Evolutionary conservation across 1,140 invertebrate species (phyloP).

Genomic region (Pseudomyrmex concolor): DNA sequence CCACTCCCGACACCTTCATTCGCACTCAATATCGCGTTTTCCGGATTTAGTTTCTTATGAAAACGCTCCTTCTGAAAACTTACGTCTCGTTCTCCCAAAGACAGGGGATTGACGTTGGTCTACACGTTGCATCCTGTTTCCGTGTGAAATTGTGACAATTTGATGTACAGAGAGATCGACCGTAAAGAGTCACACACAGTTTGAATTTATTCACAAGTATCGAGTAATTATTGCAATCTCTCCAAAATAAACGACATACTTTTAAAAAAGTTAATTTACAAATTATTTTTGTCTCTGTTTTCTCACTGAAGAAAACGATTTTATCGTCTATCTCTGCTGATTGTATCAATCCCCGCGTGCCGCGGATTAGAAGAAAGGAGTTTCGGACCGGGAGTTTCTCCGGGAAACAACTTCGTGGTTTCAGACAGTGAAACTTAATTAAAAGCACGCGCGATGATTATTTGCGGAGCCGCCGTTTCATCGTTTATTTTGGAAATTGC

Average conservation of each 20-base stretch:
- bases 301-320: background rate
- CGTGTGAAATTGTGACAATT: background rate
- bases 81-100: background rate
- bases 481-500: constrained; percentile 86
- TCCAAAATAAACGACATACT: background rate
- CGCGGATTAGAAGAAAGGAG: constrained; percentile 79
- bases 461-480: constrained; percentile 81
- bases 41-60: background rate
- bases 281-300: constrained; percentile 3
- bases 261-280: constrained; percentile 3
- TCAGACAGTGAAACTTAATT: constrained; percentile 84
- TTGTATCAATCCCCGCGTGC: constrained; percentile 54
- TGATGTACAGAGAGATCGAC: too few relatives aligned
- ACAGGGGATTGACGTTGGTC: background rate
- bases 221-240: background rate
- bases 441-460: constrained; percentile 86
- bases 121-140: constrained; percentile 17
- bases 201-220: too few relatives aligned
- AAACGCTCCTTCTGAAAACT: background rate
- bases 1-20: constrained; percentile 52
- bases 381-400: constrained; percentile 68
- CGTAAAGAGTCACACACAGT: too few relatives aligned
- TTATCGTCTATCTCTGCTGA: background rate
- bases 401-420: constrained; percentile 57
- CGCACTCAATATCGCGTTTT: constrained; percentile 36